Evolutionary conservation across 2,888 invertebrate species (phyloP), one percentile per base, ranked within the genome.

Genomic region (Drosophila formosana): DNA sequence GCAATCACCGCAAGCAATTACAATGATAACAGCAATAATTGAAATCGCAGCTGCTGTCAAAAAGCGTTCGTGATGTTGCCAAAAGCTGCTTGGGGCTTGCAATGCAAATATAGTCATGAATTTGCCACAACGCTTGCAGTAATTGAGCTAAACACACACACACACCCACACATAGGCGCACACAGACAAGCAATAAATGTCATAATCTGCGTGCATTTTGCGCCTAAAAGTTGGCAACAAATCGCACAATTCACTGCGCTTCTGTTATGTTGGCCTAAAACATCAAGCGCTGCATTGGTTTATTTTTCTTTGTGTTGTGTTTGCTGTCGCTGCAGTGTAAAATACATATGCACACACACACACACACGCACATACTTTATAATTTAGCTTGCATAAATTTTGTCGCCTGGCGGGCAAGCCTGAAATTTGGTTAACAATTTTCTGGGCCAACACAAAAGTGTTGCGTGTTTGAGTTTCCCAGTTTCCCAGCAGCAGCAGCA

Each of bases 351-450:
- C 2, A 34, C 23, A 25, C 25, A 37, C 11, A 52, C 28, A 18
- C 28, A 52, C 8, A 52, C 8, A 18, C 18, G 68, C 72, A 71
- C 69, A 75, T 81, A 56, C 39, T 55, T 43, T 45, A 55, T 55
- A 74, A 87, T 82, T 79, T 86, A 72, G 64, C 77, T 75, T 81
- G 78, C 80, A 89, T 87, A 86, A 71, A 78, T 83, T 86, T 64
- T 74, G 68, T 68, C 80, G 82, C 75, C 72, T 72, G 66, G 62
- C 79, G 66, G 73, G 66, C 66, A 65, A 68, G 66, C 72, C 68
- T 77, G 69, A 81, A 88, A 72, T 80, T 80, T 75, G 67, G 88
- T 85, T 88, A 85, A 80, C 82, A 82, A 77, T 82, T 78, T 88
- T 74, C 75, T 72, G 70, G 70, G 86, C 72, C 72, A 82, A 78